Percentiles rank a stretch among this genome's conserved stretches.
These are phyloP conservation scores for Eurypyga helias DNA, from an alignment of 2,113 vertebrate species.

Conservation along the genomic window DNA sequence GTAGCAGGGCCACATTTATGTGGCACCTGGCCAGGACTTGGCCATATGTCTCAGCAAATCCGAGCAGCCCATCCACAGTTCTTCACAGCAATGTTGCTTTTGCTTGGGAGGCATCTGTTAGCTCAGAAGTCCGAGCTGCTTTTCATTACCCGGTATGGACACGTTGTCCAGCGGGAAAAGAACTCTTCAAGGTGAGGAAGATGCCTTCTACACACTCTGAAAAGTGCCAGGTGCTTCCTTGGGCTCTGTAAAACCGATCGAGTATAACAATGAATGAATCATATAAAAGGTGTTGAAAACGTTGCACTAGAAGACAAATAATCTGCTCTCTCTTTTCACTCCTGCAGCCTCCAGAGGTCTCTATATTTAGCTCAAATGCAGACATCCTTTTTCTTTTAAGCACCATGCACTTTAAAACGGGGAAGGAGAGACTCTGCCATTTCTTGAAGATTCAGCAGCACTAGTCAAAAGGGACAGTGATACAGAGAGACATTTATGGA, in stretches of 20 bases:
- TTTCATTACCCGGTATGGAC: neutral
- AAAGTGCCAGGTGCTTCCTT: neutral
- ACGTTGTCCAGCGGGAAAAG: neutral
- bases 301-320: conserved; percentile 6
- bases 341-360: neutral
- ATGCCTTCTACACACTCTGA: neutral
- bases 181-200: neutral
- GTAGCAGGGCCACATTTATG: fast-evolving
- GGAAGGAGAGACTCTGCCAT: conserved; percentile 25
- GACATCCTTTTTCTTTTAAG: neutral
- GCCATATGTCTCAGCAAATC: neutral
- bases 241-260: neutral
- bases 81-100: neutral
- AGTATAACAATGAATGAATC: neutral
- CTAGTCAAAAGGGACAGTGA: neutral
- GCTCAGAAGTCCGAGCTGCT: neutral
- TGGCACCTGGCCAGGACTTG: neutral
- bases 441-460: conserved; percentile 43
- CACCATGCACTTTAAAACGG: neutral
- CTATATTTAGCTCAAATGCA: neutral
- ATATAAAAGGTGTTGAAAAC: neutral
- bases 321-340: conserved; percentile 14
- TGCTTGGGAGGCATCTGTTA: neutral
- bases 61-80: neutral
- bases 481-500: conserved; percentile 55